phyloP scores from a whole-genome alignment of 1,140 invertebrate species.

The Drosophila novamexicana region DNA sequence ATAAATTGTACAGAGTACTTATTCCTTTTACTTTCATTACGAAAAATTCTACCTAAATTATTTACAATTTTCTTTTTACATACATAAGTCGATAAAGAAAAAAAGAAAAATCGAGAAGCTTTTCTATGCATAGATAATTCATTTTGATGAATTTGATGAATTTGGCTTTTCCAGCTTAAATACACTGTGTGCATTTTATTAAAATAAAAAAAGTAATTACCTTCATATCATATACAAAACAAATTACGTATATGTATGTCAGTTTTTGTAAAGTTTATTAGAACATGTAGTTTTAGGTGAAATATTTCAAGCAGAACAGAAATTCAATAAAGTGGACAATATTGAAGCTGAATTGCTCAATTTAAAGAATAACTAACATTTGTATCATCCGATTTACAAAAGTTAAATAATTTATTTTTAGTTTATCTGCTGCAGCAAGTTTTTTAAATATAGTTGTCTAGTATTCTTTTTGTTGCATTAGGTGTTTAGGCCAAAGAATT shows the following conservation, averaged over 20 bases:
- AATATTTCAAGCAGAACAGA: too few species aligned
- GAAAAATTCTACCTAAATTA: conserved; percentile 26
- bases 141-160: neutral
- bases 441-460: too few species aligned
- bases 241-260: neutral
- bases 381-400: too few species aligned
- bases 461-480: neutral
- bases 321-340: too few species aligned
- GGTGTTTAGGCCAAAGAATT: neutral
- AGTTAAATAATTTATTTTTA: neutral
- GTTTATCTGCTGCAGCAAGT: neutral
- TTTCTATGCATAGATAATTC: conserved; percentile 12
- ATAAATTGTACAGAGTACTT: conserved; percentile 79
- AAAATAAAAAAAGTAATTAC: neutral
- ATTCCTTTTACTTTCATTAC: conserved; percentile 32
- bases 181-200: neutral
- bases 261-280: too few species aligned
- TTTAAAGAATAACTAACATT: too few species aligned
- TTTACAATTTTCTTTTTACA: neutral
- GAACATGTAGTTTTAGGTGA: too few species aligned
- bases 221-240: neutral
- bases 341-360: too few species aligned
- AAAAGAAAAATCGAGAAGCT: neutral
- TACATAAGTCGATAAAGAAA: neutral
- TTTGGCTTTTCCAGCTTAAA: neutral